Evolutionary conservation across 2,113 vertebrate genomes (phyloP), one percentile per base, ranked within the genome.

Genomic region (Istiophorus platypterus): DNA sequence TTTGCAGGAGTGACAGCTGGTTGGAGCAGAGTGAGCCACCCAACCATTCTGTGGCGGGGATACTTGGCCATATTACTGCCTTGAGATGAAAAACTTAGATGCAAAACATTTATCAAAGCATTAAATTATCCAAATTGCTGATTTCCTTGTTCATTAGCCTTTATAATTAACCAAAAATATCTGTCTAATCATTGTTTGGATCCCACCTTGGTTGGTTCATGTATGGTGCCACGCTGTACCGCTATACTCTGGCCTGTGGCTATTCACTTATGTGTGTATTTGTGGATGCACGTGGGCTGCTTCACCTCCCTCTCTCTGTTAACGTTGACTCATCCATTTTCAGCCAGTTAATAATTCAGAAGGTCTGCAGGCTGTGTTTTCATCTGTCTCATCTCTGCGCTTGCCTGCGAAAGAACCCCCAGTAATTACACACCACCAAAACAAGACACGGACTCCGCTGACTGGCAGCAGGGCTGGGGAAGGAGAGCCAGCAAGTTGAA

Each of bases 271-370:
- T 34, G 24, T 61, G 81, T 73, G 65, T 89, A 87, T 88, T 85
- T 88, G 82, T 81, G 61, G 81, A 68, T n/a, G 64, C 87, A 88
- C 24, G 68, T 87, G 81, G 84, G 82, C 79, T 3, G 71, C 51
- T 52, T 63, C 26, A 49, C 42, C 86, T 77, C 75, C 72, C 74
- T 82, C 85, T 63, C 64, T 80, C 67, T 78, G 81, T 85, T 90
- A 85, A 81, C 51, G 70, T 86, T 89, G 89, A 93, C 89, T 93
- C 88, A 90, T 91, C 79, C 72, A 72, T 88, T 90, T 92, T 88
- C 63, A 78, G 70, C 64, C 82, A 45, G 77, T 94, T 93, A 91
- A 92, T 94, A 91, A 92, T 92, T 92, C 85, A 92, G 84, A 79
- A 82, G 84, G 75, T 91, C 85, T 88, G 77, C 87, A 72, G 87